Percentiles rank a stretch among this genome's conserved stretches.
Conservation (phyloP, 2,113 vertebrate genomes). For the Hystrix brachyura region DNA sequence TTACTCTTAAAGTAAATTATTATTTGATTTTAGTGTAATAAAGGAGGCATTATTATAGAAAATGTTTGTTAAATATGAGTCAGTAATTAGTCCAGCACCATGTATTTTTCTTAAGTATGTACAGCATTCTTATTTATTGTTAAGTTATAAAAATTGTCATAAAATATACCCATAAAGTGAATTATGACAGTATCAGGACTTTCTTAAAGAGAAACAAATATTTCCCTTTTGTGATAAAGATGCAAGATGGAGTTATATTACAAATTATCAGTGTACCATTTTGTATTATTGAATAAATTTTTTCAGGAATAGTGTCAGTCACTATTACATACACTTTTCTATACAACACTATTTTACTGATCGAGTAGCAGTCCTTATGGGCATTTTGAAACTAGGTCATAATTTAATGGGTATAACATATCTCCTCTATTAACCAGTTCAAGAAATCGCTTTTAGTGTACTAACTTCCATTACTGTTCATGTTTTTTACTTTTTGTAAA, state of each 20-base stretch:
- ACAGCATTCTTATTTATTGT: slow-evolving; percentile 43
- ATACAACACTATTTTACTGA: slow-evolving; percentile 1
- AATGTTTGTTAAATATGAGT: slow-evolving; percentile 10
- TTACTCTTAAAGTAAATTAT: slow-evolving; percentile 53
- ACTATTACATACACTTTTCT: slow-evolving; percentile 40
- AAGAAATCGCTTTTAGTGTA: slow-evolving; percentile 46
- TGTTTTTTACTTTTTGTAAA: neutral
- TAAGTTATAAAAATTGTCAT: slow-evolving; percentile 48
- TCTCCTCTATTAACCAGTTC: slow-evolving; percentile 60
- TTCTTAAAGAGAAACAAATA: slow-evolving; percentile 88
- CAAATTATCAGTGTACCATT: slow-evolving; percentile 32
- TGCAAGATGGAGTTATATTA: slow-evolving; percentile 34
- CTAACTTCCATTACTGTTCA: neutral
- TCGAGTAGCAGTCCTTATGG: slow-evolving; percentile 44
- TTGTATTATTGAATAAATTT: neutral
- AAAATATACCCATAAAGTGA: slow-evolving; percentile 44
- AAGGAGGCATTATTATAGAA: slow-evolving; percentile 24
- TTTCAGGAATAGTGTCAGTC: slow-evolving; percentile 52
- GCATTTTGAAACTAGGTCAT: slow-evolving; percentile 66
- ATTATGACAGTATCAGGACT: slow-evolving; percentile 60
- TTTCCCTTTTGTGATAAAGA: slow-evolving; percentile 86
- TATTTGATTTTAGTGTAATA: slow-evolving; percentile 21
- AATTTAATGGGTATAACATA: slow-evolving; percentile 43
- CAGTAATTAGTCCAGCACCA: neutral
- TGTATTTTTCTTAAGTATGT: neutral